Base-by-base conservation (phyloP, 2,797 vertebrate genomes). In the Phyllotis vaccarum region DNA sequence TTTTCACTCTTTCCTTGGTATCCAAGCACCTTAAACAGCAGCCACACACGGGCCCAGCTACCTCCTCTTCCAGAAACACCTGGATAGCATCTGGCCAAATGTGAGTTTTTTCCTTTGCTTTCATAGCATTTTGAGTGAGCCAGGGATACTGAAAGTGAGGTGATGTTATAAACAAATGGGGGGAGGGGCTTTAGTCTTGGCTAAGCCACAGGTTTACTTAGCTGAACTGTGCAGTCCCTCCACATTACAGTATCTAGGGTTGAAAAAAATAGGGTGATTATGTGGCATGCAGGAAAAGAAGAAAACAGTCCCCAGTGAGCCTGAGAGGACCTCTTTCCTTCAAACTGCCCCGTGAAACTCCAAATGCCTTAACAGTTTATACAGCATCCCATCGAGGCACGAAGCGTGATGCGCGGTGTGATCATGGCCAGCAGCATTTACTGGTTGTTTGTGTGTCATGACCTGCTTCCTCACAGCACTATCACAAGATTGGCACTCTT, bases 91-190 rank as follows among this genome's bases (percentile, higher is more conserved):
- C 86, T 75, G 76, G 64, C 75, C 83, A 96, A 92, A 90, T 46
- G 62, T 96, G 94, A 97, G 90, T 95, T 89, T 93, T 24, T 6
- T 95, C 46, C 86, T 93, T 86, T 17, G 43, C 93, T 90, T 96
- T 70, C 37, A 62, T 64, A 58, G 49, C 70, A 86, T 72, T 86
- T 82, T 66, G n/a, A 96, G 80, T 54, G 56, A 88, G 46, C 24
- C 34, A 37, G 27, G 24, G 56, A 85, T 74, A 54, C 70, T 27
- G 54, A 79, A 92, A 95, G 62, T 6, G 22, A 68, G 49, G 79
- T 0, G 2, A 85, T 60, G n/a, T n/a, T 14, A 93, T 12, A 94
- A 75, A 82, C 22, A 34, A 24, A 79, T 40, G 49, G 40, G 56
- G 56, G 31, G 7, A 12, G 49, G 40, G 10, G 27, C 70, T 83